phyloP scores from a whole-genome alignment of 1,140 invertebrate genomes.

The Chelonus insularis region DNA sequence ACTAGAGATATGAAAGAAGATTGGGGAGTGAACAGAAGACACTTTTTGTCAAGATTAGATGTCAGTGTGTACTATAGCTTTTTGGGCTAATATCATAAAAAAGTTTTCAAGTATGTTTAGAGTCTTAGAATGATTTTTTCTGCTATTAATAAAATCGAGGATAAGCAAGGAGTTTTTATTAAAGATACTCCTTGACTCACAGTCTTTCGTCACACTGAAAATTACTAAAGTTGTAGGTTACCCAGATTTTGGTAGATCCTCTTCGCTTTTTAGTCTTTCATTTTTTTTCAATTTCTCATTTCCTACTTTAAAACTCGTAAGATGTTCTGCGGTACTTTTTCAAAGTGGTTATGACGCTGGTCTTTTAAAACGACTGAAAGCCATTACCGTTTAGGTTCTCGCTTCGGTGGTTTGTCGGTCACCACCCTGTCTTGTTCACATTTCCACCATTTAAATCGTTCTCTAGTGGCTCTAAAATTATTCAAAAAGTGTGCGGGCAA shows the following conservation, averaged over 20 bases:
- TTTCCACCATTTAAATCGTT: background rate
- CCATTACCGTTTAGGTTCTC: constrained; percentile 7
- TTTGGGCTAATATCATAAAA: constrained; percentile 10
- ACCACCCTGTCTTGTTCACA: background rate
- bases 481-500: too few relatives aligned
- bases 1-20: constrained; percentile 22
- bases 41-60: constrained; percentile 32
- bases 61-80: constrained; percentile 8
- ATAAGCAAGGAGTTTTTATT: background rate
- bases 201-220: background rate
- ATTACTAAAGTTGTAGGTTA: background rate
- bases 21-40: background rate
- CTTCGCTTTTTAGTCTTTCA: background rate
- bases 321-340: background rate
- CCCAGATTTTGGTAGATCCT: background rate
- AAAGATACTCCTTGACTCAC: too few relatives aligned
- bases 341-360: constrained; percentile 17
- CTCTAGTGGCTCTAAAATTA: too few relatives aligned
- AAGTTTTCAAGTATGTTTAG: background rate
- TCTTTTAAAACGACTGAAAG: constrained; percentile 10
- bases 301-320: constrained; percentile 26
- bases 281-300: constrained; percentile 14
- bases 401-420: constrained; percentile 2
- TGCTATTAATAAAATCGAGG: background rate
- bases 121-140: background rate